phyloP scores from a whole-genome alignment of 2,888 invertebrate species.

The Nemotelus pantherinus region DNA sequence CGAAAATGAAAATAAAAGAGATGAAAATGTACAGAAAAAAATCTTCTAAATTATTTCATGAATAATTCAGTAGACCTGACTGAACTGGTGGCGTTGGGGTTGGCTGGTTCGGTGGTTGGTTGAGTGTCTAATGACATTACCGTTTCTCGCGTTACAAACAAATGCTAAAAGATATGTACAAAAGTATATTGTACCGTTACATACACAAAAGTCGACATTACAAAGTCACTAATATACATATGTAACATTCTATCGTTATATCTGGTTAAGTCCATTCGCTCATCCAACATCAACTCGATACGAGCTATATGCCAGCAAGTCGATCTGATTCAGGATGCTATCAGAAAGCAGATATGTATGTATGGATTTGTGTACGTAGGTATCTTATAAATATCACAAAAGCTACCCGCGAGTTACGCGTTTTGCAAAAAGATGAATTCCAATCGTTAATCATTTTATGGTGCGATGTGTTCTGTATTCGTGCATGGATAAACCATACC shows the following conservation, averaged over 20 bases:
- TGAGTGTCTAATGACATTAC: constrained; percentile 2
- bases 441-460: too few species aligned
- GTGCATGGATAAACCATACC: too few species aligned
- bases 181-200: not conserved
- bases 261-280: not conserved
- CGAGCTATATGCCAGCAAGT: too few species aligned
- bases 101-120: not conserved
- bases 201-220: not conserved
- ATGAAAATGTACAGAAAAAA: not conserved
- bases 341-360: too few species aligned
- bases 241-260: not conserved
- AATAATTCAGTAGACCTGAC: not conserved
- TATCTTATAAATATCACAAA: too few species aligned
- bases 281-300: not conserved
- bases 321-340: too few species aligned
- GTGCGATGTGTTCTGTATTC: too few species aligned
- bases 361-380: too few species aligned
- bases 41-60: constrained; percentile 18
- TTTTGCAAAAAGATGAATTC: too few species aligned
- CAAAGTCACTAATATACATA: not conserved
- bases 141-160: not conserved
- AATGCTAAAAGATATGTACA: not conserved
- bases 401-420: too few species aligned
- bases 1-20: constrained; percentile 2
- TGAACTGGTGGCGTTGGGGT: too few species aligned